Percentiles rank a stretch among this genome's conserved stretches.
phyloP scores from a whole-genome alignment of 2,888 invertebrate genomes.

The Rosalia funebris region DNA sequence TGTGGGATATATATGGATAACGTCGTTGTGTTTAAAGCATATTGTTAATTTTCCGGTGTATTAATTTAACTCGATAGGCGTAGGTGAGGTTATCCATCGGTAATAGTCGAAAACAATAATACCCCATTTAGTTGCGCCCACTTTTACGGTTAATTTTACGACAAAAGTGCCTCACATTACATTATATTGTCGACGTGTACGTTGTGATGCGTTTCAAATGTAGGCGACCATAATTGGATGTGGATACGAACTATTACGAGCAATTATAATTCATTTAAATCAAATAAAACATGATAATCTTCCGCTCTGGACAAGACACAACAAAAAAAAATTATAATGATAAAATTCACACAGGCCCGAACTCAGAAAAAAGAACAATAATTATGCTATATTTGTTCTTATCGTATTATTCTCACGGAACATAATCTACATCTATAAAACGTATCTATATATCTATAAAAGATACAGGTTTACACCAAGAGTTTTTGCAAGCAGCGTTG shows the following conservation, averaged over 20 bases:
- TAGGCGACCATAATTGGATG: slow-evolving; percentile 29
- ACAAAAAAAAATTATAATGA: neutral
- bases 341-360: neutral
- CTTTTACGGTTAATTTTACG: slow-evolving; percentile 1
- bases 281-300: slow-evolving; percentile 31
- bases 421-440: no score
- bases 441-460: no score
- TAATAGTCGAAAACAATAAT: slow-evolving; percentile 14
- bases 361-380: neutral
- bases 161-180: neutral
- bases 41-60: slow-evolving; percentile 22
- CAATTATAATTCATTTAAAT: slow-evolving; percentile 31
- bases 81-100: slow-evolving; percentile 13
- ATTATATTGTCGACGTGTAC: neutral
- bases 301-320: neutral
- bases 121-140: slow-evolving; percentile 9
- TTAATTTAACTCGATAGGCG: slow-evolving; percentile 15
- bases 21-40: neutral
- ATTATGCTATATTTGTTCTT: no score
- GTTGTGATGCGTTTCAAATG: slow-evolving; percentile 23
- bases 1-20: slow-evolving; percentile 14
- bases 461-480: no score
- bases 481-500: no score
- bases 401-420: no score
- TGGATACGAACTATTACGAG: slow-evolving; percentile 27